Conservation (phyloP, 1,140 invertebrate genomes). For the Anastrepha ludens region DNA sequence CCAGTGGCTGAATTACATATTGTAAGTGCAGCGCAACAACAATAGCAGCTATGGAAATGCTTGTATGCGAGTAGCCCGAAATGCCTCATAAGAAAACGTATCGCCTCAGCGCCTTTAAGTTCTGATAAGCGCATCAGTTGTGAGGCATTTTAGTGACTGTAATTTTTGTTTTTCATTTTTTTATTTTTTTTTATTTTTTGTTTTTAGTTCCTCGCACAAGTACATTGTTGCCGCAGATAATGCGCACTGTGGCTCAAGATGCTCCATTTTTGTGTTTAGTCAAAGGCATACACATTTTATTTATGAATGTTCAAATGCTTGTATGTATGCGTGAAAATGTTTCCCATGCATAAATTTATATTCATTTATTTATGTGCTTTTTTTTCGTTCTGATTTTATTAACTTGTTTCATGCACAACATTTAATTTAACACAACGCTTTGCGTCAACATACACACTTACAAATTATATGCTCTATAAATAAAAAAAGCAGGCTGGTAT, state of each 20-base stretch:
- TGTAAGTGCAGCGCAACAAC: background rate
- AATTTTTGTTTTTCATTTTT: background rate
- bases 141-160: background rate
- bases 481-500: background rate
- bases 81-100: background rate
- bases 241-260: background rate
- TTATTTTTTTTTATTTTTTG: background rate
- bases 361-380: too few species aligned
- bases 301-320: background rate
- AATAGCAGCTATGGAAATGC: background rate
- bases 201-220: background rate
- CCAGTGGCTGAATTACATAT: background rate
- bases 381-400: constrained; percentile 39
- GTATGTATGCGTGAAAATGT: background rate
- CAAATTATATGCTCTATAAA: constrained; percentile 20
- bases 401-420: constrained; percentile 29
- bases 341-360: background rate
- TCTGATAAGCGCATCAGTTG: constrained; percentile 4
- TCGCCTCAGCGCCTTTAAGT: constrained; percentile 28
- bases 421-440: constrained; percentile 36
- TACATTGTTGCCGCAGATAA: constrained; percentile 13
- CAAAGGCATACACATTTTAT: constrained; percentile 22
- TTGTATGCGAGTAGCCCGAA: background rate
- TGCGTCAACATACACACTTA: background rate
- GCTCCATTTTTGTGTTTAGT: background rate